A percentile compares a stretch with the other conserved stretches of the same genome.
Conservation (phyloP, 1,140 invertebrate genomes). For the Papilio aristodemus region DNA sequence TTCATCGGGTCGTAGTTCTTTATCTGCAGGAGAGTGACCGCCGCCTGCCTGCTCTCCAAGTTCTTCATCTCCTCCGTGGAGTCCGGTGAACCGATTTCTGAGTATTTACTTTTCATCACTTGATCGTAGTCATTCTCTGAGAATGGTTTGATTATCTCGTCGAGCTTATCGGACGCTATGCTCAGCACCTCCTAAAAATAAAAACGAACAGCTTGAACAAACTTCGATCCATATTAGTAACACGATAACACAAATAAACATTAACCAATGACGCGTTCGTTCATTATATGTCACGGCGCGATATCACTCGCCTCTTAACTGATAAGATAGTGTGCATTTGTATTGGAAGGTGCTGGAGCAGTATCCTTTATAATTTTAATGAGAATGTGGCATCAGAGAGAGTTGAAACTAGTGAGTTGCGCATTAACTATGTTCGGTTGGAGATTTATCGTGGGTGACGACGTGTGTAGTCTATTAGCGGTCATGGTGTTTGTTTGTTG, state of each 20-base stretch:
- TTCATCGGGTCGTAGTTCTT: slow-evolving; percentile 79
- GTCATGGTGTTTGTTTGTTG: slow-evolving; percentile 59
- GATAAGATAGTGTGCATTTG: slow-evolving; percentile 73
- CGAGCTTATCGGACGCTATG: slow-evolving; percentile 74
- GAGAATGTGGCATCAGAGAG: slow-evolving; percentile 63
- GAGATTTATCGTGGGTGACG: not conserved
- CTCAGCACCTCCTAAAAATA: slow-evolving; percentile 76
- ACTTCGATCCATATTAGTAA: slow-evolving; percentile 52
- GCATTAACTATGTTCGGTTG: not conserved
- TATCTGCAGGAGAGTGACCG: slow-evolving; percentile 76
- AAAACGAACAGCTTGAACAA: slow-evolving; percentile 61
- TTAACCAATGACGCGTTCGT: slow-evolving; percentile 66
- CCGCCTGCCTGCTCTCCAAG: slow-evolving; percentile 77
- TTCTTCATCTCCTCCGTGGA: slow-evolving; percentile 80
- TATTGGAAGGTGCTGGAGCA: slow-evolving; percentile 58
- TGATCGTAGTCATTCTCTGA: slow-evolving; percentile 64
- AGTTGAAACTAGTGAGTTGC: slow-evolving; percentile 60
- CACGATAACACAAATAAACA: slow-evolving; percentile 63
- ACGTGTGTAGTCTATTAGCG: slow-evolving; percentile 8
- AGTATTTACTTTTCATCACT: slow-evolving; percentile 64
- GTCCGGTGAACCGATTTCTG: slow-evolving; percentile 74
- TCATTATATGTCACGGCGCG: slow-evolving; percentile 65
- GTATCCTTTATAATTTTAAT: slow-evolving; percentile 62
- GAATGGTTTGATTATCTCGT: slow-evolving; percentile 77
- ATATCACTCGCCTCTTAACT: slow-evolving; percentile 60